A percentile compares a stretch with the other conserved stretches of the same genome.
These are phyloP conservation scores for Rhopilema esculentum DNA, from an alignment of 30 jellyfish, hydroid and myxozoan species.

Conservation along the genomic window DNA sequence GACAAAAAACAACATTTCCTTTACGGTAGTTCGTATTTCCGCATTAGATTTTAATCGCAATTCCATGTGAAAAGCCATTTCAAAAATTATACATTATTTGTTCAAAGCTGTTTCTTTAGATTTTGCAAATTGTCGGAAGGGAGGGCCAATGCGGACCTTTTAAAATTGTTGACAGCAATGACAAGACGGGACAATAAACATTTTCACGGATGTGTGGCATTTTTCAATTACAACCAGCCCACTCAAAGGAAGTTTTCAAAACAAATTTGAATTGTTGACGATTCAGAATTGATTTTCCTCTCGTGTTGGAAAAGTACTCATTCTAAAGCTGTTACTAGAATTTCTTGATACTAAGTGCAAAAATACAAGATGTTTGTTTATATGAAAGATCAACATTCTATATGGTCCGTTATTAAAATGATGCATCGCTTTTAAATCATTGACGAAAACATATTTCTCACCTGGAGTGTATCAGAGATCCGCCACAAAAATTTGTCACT, in stretches of 20 bases:
- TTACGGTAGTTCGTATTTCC: neutral
- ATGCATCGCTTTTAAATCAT: neutral
- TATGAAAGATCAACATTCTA: no score
- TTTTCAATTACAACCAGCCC: neutral
- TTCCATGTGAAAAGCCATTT: neutral
- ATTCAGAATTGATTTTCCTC: neutral
- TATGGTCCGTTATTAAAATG: neutral
- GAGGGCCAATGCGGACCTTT: neutral
- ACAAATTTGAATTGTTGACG: neutral
- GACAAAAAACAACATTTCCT: neutral
- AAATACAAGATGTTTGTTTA: no score
- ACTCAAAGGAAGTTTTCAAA: neutral
- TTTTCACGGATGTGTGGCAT: neutral
- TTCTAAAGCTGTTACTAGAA: no score
- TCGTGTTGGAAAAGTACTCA: neutral
- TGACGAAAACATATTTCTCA: neutral
- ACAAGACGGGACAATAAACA: neutral
- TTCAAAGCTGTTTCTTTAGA: neutral
- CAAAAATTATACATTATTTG: neutral
- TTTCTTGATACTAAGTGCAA: neutral
- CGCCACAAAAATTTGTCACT: conserved; percentile 87
- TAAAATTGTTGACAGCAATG: neutral
- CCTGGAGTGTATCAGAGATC: conserved; percentile 84
- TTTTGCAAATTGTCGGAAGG: neutral
- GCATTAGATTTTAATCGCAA: neutral